Conservation (phyloP, 92 coral and sea anemone genomes). For the Phenganax marumi region DNA sequence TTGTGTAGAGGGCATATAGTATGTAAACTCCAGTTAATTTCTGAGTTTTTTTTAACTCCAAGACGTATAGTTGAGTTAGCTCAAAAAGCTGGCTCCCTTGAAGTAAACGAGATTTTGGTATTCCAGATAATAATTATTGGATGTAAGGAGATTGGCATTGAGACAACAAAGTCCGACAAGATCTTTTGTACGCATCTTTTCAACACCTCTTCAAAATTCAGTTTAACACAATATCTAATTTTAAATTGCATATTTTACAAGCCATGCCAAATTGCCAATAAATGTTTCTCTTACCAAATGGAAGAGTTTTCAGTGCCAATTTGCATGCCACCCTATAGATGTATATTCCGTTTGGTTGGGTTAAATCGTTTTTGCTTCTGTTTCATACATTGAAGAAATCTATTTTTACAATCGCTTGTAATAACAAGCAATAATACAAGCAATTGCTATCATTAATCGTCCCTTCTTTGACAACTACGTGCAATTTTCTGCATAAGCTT, state of each 20-base stretch:
- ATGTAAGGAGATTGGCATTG: background rate
- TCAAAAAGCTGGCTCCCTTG: background rate
- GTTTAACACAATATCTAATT: constrained; percentile 10
- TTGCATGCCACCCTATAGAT: too few species aligned
- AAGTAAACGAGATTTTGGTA: background rate
- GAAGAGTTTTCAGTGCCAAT: background rate
- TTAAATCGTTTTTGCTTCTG: constrained; percentile 2
- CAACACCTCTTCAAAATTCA: background rate
- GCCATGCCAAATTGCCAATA: background rate
- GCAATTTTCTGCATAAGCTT: background rate
- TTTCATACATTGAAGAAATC: background rate
- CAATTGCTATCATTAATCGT: background rate
- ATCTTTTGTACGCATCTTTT: background rate
- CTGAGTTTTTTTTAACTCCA: too few species aligned
- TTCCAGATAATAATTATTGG: background rate
- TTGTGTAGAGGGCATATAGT: too few species aligned
- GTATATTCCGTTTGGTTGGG: too few species aligned
- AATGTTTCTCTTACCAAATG: constrained; percentile 11
- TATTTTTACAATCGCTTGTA: constrained; percentile 4
- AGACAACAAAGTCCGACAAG: background rate
- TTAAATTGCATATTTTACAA: background rate
- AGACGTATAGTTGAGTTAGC: too few species aligned
- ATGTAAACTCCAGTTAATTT: too few species aligned
- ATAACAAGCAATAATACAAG: background rate
- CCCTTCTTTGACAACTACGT: background rate